Base-by-base conservation (phyloP, 2,113 vertebrate species). In the Tricholaema leucomelas region DNA sequence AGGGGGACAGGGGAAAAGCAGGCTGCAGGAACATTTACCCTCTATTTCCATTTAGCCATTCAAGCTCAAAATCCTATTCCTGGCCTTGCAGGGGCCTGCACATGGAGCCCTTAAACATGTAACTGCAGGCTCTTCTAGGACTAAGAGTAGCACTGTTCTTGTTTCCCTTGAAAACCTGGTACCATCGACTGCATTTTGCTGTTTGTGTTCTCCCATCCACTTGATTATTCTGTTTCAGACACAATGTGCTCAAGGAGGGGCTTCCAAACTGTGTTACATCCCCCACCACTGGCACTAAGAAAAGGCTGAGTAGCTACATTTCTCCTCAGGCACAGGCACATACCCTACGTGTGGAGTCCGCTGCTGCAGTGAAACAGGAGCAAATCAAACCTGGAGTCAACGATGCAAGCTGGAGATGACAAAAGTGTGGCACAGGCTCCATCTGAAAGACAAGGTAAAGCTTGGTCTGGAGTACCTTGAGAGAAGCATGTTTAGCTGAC, bases 131-230 rank as follows among this genome's bases (percentile, higher is more conserved):
- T 61, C 55, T 85, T 59, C 58, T 74, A 76, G 78, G 54, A 38
- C 30, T 10, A 42, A 78, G n/a, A 0, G 17, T 2, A 44, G 55
- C 23, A 18, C 11, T 0, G 20, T 2, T 65, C 38, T 48, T 31
- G n/a, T 63, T 82, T 66, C 50, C 59, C 72, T 86, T 50, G 56
- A 14, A 81, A 64, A 12, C 7, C 21, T 15, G 1, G 15, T 36
- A 35, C 40, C 36, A 28, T 10, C 74, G 31, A 3, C 74, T 88
- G 30, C 5, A 3, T 56, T 56, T 72, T 83, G 12, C 27, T 50
- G 18, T 15, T 76, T n/a, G 5, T 81, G 63, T 25, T 46, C 44
- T 71, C 50, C 40, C 10, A 5, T 9, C 81, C 59, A 25, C 36
- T 75, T 79, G 20, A 50, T 58, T 35, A 19, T 13, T 69, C 55